Evolutionary conservation across 2,113 vertebrate genomes (phyloP).

Genomic region (Nycticebus coucang): DNA sequence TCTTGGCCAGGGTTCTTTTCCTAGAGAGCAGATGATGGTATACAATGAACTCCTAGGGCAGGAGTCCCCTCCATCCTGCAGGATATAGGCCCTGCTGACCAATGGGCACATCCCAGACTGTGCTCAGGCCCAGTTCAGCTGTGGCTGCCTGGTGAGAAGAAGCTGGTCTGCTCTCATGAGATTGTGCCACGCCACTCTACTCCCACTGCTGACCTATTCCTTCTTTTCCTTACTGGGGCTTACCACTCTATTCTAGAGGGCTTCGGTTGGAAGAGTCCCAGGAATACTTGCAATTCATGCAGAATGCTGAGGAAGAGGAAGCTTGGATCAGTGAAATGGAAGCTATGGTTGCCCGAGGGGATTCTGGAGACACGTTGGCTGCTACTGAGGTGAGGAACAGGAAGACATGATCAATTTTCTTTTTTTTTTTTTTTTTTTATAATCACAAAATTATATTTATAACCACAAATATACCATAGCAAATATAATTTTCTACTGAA

Average conservation of each 20-base stretch:
- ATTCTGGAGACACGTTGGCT: constrained; percentile 70
- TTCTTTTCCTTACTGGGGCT: not conserved
- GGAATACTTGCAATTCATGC: constrained; percentile 73
- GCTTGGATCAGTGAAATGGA: constrained; percentile 74
- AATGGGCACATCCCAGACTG: not conserved
- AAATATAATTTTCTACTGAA: constrained; percentile 25
- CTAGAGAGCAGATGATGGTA: not conserved
- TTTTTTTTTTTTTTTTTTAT: no score
- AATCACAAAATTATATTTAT: no score
- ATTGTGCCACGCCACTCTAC: accelerated
- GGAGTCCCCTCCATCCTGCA: not conserved
- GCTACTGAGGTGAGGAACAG: constrained; percentile 66
- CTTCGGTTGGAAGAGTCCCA: constrained; percentile 58
- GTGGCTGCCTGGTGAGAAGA: not conserved
- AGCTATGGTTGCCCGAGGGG: constrained; percentile 25
- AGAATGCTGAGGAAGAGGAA: constrained; percentile 75
- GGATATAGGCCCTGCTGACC: not conserved
- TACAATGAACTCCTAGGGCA: not conserved
- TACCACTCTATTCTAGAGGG: constrained; percentile 35
- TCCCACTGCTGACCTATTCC: no score
- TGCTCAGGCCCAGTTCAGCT: not conserved
- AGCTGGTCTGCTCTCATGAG: not conserved
- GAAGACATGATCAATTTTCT: not conserved
- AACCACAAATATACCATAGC: not conserved
- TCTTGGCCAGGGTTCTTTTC: not conserved